Conservation (phyloP, 2,888 invertebrate genomes). For the Adela reaumurella region DNA sequence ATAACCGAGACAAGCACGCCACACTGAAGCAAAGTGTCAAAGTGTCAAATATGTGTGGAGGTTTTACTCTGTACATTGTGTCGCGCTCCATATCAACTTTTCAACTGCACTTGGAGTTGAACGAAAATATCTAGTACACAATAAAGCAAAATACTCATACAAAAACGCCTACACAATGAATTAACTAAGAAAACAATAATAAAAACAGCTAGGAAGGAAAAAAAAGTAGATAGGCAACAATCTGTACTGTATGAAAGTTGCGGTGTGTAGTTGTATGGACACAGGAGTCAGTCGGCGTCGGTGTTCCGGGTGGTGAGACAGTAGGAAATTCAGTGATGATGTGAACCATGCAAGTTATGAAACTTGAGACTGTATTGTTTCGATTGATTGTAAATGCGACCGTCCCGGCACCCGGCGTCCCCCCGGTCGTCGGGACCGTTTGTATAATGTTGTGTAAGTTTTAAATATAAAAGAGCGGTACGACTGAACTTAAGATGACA, state of each 20-base stretch:
- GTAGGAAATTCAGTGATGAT: neutral
- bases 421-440: no score
- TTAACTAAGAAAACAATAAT: neutral
- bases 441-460: no score
- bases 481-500: neutral
- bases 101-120: no score
- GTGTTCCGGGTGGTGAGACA: neutral
- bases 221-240: neutral
- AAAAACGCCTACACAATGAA: neutral
- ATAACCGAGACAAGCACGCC: conserved; percentile 38
- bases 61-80: no score
- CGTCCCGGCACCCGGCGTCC: no score
- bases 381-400: neutral
- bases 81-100: no score
- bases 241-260: neutral
- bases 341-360: neutral
- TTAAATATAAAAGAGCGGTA: no score
- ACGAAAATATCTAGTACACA: no score
- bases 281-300: neutral
- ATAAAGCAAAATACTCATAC: no score
- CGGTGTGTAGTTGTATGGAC: neutral
- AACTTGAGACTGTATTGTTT: neutral
- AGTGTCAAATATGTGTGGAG: conserved; percentile 14
- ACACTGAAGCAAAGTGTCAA: conserved; percentile 52
- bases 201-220: neutral